Base-by-base conservation (phyloP, 2,888 invertebrate genomes). In the Synanthedon formicaeformis region DNA sequence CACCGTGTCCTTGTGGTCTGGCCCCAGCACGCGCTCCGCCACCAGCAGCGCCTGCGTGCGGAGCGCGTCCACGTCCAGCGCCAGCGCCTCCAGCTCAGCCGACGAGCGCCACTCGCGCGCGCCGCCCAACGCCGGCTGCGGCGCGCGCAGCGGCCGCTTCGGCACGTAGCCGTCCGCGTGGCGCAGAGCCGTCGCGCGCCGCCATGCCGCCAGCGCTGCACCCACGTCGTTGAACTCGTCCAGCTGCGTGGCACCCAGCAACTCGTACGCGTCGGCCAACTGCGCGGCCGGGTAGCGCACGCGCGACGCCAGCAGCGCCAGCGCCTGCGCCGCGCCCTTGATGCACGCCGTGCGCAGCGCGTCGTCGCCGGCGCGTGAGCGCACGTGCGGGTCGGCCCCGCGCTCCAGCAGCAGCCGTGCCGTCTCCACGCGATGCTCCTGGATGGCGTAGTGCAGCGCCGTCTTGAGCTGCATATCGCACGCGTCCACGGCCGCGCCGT, bases 361-460 rank as follows among this genome's bases (percentile, higher is more conserved):
- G 84, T 96, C 96, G 79, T 96, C 96, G 18, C 95, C 94, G 69
- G 93, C 93, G 61, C 94, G 90, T 62, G 95, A 94, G 58, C 89
- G 89, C 23, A 93, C 90, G 71, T 88, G 89, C 41, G 94, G 93
- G 86, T 95, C 91, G 2, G 97, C 96, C 56, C 94, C 94, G 78
- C 92, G 89, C 57, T 92, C 91, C 56, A 97, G 81, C 56, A 97
- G 82, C 59, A 96, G 84, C 65, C 93, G 92, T 50, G 94, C 95
- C 3, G 96, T 95, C 78, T 96, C 96, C 64, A 94, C 88, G 65
- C 91, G 91, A 70, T 93, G 93, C 78, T 94, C 93, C 67, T 93
- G 93, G 64, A 96, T 94, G n/a, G 97, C 96, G 87, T 97, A 97
- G 88, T 97, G 97, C 66, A 97, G 89, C 54, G 96, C 96, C 57